Percentiles rank a stretch among this genome's conserved stretches.
These are phyloP conservation scores for Oncorhynchus gorbuscha DNA, from an alignment of 2,113 vertebrate species.

Conservation along the genomic window DNA sequence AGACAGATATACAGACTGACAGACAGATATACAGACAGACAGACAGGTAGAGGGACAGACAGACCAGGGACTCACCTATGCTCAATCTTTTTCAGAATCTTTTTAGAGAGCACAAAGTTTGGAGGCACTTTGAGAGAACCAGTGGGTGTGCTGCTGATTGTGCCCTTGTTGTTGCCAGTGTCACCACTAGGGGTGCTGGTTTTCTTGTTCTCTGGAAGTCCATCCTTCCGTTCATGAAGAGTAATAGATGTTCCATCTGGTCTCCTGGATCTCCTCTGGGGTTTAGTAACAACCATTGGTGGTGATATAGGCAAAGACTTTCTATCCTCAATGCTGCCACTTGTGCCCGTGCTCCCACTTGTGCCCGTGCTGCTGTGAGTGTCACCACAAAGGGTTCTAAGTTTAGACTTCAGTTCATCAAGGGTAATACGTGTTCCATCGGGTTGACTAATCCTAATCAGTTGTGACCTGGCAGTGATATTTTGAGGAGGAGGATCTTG, in stretches of 20 bases:
- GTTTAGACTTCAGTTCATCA: too few species aligned
- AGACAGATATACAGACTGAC: too few species aligned
- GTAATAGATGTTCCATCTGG: neutral
- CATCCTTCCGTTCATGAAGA: neutral
- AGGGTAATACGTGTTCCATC: too few species aligned
- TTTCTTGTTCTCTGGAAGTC: neutral
- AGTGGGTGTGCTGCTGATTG: neutral
- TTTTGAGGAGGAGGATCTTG: constrained; percentile 40
- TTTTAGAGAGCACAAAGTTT: constrained; percentile 6
- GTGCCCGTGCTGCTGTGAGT: too few species aligned
- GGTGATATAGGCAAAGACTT: neutral
- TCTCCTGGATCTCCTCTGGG: too few species aligned
- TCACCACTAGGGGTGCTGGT: neutral
- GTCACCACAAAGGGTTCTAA: too few species aligned
- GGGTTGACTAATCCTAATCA: too few species aligned
- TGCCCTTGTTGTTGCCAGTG: neutral
- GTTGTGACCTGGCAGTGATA: constrained; percentile 39
- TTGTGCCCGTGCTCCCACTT: too few species aligned
- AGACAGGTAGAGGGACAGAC: neutral
- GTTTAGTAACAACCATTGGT: neutral
- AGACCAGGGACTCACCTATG: constrained; percentile 12
- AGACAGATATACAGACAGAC: neutral
- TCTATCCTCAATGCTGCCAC: too few species aligned
- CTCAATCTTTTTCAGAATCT: neutral
- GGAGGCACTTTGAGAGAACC: neutral